Base-by-base conservation (phyloP, 2,113 vertebrate species). In the Seriola quinqueradiata region DNA sequence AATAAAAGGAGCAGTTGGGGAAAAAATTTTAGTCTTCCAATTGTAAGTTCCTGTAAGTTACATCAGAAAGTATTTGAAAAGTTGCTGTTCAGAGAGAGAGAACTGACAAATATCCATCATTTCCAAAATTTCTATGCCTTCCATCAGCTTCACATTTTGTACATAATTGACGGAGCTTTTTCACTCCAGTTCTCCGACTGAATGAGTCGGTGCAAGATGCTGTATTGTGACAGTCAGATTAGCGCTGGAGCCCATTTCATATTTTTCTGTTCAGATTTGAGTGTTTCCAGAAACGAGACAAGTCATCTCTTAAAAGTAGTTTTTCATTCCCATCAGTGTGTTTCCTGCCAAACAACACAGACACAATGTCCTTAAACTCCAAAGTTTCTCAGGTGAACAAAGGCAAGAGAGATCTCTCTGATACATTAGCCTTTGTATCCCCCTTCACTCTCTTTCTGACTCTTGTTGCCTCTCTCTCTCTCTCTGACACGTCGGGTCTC, bases 311-410 rank as follows among this genome's bases (percentile, higher is more conserved):
- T 88, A 44, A 77, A 82, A 70, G 70, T 32, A 60, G 13, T 57
- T 59, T 68, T 79, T 58, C 7, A 73, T 82, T 72, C 40, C 34
- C 44, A 71, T 79, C 21, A 34, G 67, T 68, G 25, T 82, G 68
- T 88, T 83, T 77, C 54, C 42, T 90, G 64, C 58, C 84, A 86
- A 74, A 84, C 81, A 85, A 73, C 68, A 84, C 28, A 69, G 57
- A 65, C 50, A 40, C 32, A 50, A 40, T 87, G 86, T 90, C 88
- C 91, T 92, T 93, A 87, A 87, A 90, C 81, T 82, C 72, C 40
- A 74, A 71, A 78, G 90, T 86, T 71, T 86, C 77, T 81, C 25
- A 34, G 69, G 71, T 84, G 71, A 88, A 88, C 78, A 87, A 86
- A 91, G 72, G 17, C 60, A 73, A 77, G 68, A 25, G 11, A 71